phyloP scores from a whole-genome alignment of 1,140 invertebrate genomes.

The Drosophila setifemur region DNA sequence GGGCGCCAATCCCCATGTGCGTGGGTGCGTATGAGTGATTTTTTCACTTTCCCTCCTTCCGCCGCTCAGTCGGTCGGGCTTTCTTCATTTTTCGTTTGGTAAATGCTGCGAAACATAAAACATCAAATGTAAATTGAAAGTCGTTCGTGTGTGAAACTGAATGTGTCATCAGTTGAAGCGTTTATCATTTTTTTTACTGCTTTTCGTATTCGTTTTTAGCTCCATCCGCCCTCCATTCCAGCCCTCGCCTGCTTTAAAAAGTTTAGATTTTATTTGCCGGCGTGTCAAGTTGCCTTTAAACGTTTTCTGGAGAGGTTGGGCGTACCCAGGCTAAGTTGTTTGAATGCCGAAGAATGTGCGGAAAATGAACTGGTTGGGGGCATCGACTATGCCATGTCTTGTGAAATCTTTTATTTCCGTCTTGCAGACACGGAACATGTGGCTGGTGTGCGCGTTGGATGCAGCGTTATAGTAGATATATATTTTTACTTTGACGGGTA shows the following conservation, averaged over 20 bases:
- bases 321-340: conserved; percentile 51
- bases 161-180: conserved; percentile 81
- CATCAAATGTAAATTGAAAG: conserved; percentile 81
- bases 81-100: conserved; percentile 47
- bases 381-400: conserved; percentile 59
- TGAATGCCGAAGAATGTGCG: conserved; percentile 37
- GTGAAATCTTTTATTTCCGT: conserved; percentile 74
- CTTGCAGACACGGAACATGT: conserved; percentile 33
- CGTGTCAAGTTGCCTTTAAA: conserved; percentile 76
- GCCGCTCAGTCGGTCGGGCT: conserved; percentile 8
- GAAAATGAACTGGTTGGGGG: not conserved
- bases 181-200: conserved; percentile 79
- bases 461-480: conserved; percentile 48
- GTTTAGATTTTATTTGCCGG: conserved; percentile 66
- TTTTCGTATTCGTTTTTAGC: conserved; percentile 62
- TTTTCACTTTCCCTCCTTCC: conserved; percentile 18
- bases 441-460: not conserved
- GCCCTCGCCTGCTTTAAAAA: conserved; percentile 47
- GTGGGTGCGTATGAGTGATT: conserved; percentile 80
- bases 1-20: conserved; percentile 59
- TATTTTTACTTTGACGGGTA: too few species aligned
- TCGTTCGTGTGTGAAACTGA: conserved; percentile 81
- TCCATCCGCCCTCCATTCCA: conserved; percentile 16
- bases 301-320: conserved; percentile 1
- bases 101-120: conserved; percentile 81